Evolutionary conservation across 2,113 vertebrate species (phyloP).

Genomic region (Candoia aspera): DNA sequence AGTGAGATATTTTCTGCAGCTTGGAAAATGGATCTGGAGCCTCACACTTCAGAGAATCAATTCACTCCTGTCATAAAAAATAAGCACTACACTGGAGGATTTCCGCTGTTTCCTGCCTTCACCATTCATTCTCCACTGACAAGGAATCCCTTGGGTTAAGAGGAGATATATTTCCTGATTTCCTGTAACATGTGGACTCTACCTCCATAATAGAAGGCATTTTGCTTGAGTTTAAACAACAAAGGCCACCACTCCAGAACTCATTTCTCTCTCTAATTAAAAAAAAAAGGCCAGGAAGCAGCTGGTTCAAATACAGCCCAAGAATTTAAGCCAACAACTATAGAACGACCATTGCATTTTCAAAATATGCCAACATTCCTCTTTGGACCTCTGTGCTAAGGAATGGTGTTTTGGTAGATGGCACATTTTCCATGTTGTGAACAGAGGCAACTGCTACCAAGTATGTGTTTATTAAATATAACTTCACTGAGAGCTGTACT

Average conservation of each 20-base stretch:
- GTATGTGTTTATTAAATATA: background rate
- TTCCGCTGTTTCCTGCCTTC: background rate
- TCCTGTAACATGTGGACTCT: background rate
- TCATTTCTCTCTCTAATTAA: background rate
- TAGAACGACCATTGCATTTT: background rate
- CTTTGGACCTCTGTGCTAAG: background rate
- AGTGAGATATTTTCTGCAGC: background rate
- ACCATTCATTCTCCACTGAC: background rate
- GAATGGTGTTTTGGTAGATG: background rate
- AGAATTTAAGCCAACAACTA: slow-evolving; percentile 39
- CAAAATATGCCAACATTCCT: background rate
- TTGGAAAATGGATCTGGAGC: background rate
- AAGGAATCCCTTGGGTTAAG: background rate
- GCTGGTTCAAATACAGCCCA: slow-evolving; percentile 43
- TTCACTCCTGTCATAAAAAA: background rate
- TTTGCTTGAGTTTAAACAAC: background rate
- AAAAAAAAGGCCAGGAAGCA: background rate
- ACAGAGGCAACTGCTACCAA: background rate
- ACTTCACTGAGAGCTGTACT: background rate
- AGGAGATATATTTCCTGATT: background rate
- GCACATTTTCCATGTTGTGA: background rate
- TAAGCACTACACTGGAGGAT: background rate
- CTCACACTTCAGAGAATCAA: background rate
- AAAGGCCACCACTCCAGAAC: background rate
- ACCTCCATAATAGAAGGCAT: background rate